A percentile compares a stretch with the other conserved stretches of the same genome.
Conservation (phyloP, 2,797 vertebrate species). For the Phrynocephalus vlangalii region DNA sequence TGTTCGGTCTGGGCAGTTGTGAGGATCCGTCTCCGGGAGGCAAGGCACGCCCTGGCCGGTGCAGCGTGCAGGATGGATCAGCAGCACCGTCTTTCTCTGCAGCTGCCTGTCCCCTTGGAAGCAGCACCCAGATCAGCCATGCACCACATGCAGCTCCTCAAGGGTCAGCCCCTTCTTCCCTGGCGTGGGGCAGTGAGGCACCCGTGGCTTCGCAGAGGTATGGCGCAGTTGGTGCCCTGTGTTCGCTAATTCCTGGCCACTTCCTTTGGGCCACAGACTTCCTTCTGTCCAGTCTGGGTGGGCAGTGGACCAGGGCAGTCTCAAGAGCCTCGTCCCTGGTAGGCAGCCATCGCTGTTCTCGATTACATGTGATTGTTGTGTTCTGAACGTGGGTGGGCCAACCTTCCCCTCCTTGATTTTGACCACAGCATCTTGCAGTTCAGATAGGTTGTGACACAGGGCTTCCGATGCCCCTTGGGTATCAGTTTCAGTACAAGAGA, state of each 20-base stretch:
- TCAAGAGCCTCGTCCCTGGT: not conserved
- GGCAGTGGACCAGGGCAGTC: not conserved
- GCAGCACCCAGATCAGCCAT: constrained; percentile 41
- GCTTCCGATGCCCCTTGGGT: too few relatives aligned
- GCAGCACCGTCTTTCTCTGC: not conserved
- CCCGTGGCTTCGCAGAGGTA: constrained; percentile 86
- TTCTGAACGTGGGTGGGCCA: too few relatives aligned
- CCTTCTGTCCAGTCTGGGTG: too few relatives aligned
- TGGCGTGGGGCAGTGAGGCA: constrained; percentile 77
- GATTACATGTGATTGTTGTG: too few relatives aligned
- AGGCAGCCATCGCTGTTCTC: too few relatives aligned
- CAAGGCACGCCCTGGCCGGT: not conserved
- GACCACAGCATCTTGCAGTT: too few relatives aligned
- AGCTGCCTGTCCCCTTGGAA: constrained; percentile 34
- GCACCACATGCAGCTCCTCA: constrained; percentile 80
- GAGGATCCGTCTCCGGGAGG: too few relatives aligned
- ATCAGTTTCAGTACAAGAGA: too few relatives aligned
- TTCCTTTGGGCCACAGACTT: not conserved
- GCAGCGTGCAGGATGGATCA: not conserved
- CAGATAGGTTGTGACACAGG: too few relatives aligned
- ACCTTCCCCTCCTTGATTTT: too few relatives aligned
- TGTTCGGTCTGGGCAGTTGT: too few relatives aligned
- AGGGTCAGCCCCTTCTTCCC: constrained; percentile 81
- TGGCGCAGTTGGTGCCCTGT: not conserved
- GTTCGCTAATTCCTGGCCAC: too few relatives aligned